Evolutionary conservation across 35 echinoderm and acorn worm genomes (phyloP).

Genomic region (Anneissia japonica): DNA sequence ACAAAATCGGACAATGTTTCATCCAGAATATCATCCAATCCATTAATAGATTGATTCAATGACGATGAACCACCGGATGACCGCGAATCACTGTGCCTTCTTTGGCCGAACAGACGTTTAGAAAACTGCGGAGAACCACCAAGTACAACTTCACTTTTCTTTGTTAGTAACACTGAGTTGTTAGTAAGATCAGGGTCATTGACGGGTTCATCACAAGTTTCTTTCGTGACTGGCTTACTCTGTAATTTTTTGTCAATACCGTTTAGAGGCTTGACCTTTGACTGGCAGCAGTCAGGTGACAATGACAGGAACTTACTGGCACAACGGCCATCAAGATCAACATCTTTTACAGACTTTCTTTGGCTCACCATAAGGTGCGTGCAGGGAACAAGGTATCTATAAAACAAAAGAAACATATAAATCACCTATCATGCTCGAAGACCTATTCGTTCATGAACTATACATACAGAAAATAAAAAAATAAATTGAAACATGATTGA

Average conservation of each 20-base stretch:
- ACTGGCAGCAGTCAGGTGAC: constrained; percentile 48
- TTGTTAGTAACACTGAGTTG: neutral
- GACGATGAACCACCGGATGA: neutral
- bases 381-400: constrained; percentile 79
- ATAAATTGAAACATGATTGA: too few species aligned
- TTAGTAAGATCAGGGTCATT: neutral
- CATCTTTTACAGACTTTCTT: constrained; percentile 62
- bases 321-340: constrained; percentile 65
- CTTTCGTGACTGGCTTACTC: neutral
- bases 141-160: neutral
- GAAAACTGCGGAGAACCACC: neutral
- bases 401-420: constrained; percentile 2
- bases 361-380: constrained; percentile 95
- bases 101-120: neutral
- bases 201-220: neutral
- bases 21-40: neutral
- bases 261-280: neutral
- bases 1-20: constrained; percentile 24
- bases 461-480: too few species aligned
- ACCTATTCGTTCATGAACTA: too few species aligned
- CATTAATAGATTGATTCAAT: neutral
- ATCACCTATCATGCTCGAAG: too few species aligned
- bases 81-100: neutral
- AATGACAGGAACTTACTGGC: constrained; percentile 77
- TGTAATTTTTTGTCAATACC: neutral